These are phyloP conservation scores for Nesoenas mayeri DNA, from an alignment of 2,113 vertebrate genomes.

Conservation along the genomic window DNA sequence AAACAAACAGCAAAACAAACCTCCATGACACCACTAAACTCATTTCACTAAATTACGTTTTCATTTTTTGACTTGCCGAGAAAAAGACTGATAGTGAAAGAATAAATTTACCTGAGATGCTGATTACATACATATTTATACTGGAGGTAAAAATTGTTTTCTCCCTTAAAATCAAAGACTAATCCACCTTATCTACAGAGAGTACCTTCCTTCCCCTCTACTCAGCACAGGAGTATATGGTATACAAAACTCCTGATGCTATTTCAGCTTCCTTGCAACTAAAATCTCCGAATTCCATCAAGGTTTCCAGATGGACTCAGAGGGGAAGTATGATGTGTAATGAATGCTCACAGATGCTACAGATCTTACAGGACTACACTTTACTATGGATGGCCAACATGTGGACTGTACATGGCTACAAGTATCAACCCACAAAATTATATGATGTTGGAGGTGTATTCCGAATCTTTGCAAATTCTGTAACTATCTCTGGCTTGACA, in stretches of 20 bases:
- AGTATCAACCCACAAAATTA: neutral
- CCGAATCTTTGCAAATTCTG: neutral
- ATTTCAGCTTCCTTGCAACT: neutral
- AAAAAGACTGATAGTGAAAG: neutral
- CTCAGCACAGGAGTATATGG: neutral
- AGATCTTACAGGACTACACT: neutral
- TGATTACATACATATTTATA: neutral
- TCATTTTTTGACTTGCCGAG: neutral
- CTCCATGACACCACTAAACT: neutral
- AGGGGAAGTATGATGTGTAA: neutral
- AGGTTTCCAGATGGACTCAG: neutral
- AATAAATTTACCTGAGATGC: neutral
- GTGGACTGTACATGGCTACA: neutral
- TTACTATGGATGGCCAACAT: neutral
- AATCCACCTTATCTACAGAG: neutral
- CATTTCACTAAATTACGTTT: neutral
- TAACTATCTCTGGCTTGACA: neutral
- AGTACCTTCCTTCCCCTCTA: neutral
- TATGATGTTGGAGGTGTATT: neutral
- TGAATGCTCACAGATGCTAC: neutral
- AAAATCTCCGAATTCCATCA: neutral
- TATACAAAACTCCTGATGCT: neutral
- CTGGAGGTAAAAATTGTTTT: neutral
- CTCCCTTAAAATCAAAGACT: neutral
- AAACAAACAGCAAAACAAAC: too few relatives aligned